Base-by-base conservation (phyloP, 37 sponge, comb jelly and placozoan genomes). In the Halisarca cf. caerulea region DNA sequence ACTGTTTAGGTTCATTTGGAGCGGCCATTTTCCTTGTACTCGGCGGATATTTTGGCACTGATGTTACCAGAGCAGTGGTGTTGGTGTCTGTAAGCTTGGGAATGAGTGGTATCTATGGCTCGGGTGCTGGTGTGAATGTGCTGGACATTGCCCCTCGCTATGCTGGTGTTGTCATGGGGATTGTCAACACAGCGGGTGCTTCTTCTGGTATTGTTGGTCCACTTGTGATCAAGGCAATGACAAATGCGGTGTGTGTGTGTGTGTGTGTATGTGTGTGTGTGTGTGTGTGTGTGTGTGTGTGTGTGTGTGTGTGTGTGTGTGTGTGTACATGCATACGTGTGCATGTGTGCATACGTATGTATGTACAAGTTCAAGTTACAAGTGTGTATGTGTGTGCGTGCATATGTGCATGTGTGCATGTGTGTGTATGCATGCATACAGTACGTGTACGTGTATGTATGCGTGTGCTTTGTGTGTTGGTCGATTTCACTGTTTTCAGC, bases 91-190 rank as follows among this genome's bases (percentile, higher is more conserved):
- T 92, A 3, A 86, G 84, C 3, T 88, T 95, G 33, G 93, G 91
- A 0, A 51, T 41, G 1, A 66, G 33, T 8, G 93, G 95, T 0
- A 17, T 90, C 54, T 70, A 58, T 1, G 1, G 82, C 20, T 87
- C 91, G 4, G 97, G 95, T 17, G 86, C 80, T 70, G 86, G 62
- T 61, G 59, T 79, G 53, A 97, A 92, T 62, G 93, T 95, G 42
- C 71, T 97, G 62, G 95, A 95, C 79, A 92, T 95, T 75, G 96
- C 95, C 38, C 95, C 97, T 34, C 37, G 66, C 2, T 90, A 78
- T 79, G 92, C 95, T 51, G 97, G 97, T 0, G 79, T 97, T 9
- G 59, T 97, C n/a, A 95, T 97, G 95, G 97, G 95, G 0, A 85
- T 97, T 40, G 88, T 89, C 21, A 97, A 97, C 84, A 83, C 59